Conservation (phyloP, 23 tunicate genomes). For the Oikopleura dioica region DNA sequence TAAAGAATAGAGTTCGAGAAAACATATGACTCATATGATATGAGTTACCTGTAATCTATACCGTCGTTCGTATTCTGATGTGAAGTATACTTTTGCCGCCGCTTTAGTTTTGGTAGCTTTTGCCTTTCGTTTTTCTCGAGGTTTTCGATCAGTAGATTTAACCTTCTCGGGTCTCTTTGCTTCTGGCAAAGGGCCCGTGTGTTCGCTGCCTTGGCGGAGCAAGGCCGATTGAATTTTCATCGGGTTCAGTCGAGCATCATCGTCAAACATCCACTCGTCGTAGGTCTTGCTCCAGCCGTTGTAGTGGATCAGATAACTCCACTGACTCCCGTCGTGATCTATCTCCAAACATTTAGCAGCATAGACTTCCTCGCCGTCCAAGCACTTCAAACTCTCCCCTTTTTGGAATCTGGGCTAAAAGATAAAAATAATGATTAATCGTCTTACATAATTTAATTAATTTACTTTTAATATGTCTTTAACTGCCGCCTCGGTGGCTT, state of each 20-base stretch:
- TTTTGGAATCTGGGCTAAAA: neutral
- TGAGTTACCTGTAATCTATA: neutral
- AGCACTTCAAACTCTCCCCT: neutral
- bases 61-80: neutral
- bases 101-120: neutral
- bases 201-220: neutral
- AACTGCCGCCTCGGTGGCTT: neutral
- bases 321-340: neutral
- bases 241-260: neutral
- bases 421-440: too few species aligned
- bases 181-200: neutral
- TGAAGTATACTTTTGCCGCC: neutral
- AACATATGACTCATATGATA: too few species aligned
- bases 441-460: too few species aligned
- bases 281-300: neutral
- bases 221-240: neutral
- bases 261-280: neutral
- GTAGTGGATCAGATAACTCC: neutral
- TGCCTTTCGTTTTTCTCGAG: neutral
- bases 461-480: neutral
- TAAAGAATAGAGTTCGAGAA: too few species aligned
- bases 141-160: neutral
- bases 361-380: neutral
- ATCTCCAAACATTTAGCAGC: neutral
- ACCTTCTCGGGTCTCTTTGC: too few species aligned